phyloP scores from a whole-genome alignment of 2,113 vertebrate genomes.

The Actenoides hombroni region DNA sequence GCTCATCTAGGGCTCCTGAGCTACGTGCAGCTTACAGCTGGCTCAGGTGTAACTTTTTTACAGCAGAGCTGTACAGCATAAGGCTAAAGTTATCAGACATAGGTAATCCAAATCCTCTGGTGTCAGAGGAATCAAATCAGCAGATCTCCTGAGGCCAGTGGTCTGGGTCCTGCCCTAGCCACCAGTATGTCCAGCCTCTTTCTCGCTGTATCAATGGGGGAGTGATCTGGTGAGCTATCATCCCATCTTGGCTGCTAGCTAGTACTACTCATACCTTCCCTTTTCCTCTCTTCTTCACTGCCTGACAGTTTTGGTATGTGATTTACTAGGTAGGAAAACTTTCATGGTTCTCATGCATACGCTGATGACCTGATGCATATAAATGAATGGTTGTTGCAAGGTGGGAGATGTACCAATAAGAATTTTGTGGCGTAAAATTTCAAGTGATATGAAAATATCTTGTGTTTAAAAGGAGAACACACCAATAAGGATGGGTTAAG shows the following conservation, averaged over 20 bases:
- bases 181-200: neutral
- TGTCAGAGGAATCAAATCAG: neutral
- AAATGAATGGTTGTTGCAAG: neutral
- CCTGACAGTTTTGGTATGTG: rapidly evolving
- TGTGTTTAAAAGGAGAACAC: neutral
- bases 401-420: neutral
- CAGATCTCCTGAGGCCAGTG: neutral
- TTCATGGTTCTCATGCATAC: neutral
- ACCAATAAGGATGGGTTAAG: neutral
- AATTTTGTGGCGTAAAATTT: neutral
- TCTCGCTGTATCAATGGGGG: rapidly evolving
- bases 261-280: neutral
- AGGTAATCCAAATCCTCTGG: neutral
- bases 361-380: neutral
- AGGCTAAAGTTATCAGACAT: neutral
- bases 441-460: neutral
- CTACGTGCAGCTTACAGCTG: neutral
- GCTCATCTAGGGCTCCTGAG: neutral
- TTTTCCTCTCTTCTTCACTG: neutral
- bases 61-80: neutral
- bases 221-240: neutral
- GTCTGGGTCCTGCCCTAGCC: neutral
- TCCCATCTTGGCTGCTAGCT: neutral
- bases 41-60: neutral
- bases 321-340: neutral